phyloP scores from a whole-genome alignment of 1,140 invertebrate genomes.

The Neocloeon triangulifer region DNA sequence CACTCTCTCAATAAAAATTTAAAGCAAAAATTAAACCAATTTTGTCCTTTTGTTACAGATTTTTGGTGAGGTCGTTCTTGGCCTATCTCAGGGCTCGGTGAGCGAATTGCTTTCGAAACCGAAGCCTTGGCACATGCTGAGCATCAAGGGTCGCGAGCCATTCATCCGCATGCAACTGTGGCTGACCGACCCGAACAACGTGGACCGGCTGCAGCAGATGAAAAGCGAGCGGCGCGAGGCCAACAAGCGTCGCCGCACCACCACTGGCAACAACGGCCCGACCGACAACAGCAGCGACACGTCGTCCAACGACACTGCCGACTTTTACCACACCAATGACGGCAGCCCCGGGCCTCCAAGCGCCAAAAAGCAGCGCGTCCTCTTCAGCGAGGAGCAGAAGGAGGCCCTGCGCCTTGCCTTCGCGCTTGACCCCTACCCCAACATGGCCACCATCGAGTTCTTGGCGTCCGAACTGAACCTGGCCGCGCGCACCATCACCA shows the following conservation, averaged over 20 bases:
- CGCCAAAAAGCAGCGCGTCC: constrained; percentile 75
- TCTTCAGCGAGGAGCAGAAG: constrained; percentile 96
- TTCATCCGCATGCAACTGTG: constrained; percentile 97
- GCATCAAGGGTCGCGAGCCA: constrained; percentile 91
- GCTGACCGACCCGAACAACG: constrained; percentile 83
- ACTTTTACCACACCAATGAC: constrained; percentile 66
- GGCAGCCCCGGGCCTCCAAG: constrained; percentile 36
- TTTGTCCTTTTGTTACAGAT: constrained; percentile 28
- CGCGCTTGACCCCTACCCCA: constrained; percentile 87
- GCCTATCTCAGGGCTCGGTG: constrained; percentile 89
- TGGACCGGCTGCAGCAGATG: constrained; percentile 53
- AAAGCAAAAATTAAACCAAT: neutral
- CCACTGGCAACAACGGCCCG: constrained; percentile 13
- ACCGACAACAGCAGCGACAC: constrained; percentile 69
- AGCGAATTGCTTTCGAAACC: constrained; percentile 93
- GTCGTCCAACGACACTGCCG: constrained; percentile 67
- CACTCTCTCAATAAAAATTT: no score
- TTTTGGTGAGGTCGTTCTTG: constrained; percentile 89
- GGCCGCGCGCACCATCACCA: constrained; percentile 89
- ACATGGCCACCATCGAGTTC: constrained; percentile 85
- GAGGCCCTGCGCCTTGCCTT: constrained; percentile 86
- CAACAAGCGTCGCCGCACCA: constrained; percentile 49
- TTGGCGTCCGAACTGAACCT: constrained; percentile 73
- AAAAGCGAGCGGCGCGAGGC: constrained; percentile 79
- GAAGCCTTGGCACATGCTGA: constrained; percentile 98